These are phyloP conservation scores for Gerris buenoi DNA, from an alignment of 1,140 invertebrate species.

Conservation along the genomic window DNA sequence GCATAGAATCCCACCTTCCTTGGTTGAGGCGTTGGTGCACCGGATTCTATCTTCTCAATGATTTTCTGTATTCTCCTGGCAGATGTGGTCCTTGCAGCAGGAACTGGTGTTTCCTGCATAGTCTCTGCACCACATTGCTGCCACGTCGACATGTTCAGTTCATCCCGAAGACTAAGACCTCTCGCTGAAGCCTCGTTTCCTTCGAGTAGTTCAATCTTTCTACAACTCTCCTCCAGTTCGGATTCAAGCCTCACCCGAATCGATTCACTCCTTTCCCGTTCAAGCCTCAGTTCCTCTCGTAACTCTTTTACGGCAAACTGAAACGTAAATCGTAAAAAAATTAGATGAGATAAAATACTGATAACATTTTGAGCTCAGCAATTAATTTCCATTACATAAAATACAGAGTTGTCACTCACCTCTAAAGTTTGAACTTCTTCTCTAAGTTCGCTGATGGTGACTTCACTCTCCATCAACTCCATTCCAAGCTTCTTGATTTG, in stretches of 20 bases:
- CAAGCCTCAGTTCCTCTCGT: background rate
- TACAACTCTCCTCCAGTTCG: conserved; percentile 12
- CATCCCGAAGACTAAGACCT: conserved; percentile 9
- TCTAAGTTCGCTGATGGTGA: conserved; percentile 25
- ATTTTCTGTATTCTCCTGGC: background rate
- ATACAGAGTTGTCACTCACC: no score
- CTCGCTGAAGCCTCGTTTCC: background rate
- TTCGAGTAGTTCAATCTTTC: conserved; percentile 8
- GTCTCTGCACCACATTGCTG: background rate
- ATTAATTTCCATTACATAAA: no score
- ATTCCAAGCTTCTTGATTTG: conserved; percentile 17
- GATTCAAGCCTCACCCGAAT: conserved; percentile 3
- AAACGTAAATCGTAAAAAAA: no score
- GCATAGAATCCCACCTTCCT: background rate
- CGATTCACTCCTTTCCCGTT: conserved; percentile 12
- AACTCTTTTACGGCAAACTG: conserved; percentile 14
- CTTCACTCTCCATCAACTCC: conserved; percentile 23
- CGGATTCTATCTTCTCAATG: background rate
- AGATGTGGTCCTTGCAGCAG: background rate
- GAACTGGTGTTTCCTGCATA: background rate
- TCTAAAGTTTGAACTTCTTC: conserved; percentile 25
- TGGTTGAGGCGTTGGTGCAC: background rate
- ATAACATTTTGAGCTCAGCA: no score
- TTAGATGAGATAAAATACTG: no score
- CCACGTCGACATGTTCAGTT: conserved; percentile 10